These are phyloP conservation scores for Anabacerthia variegaticeps DNA, from an alignment of 2,797 vertebrate genomes.

Conservation along the genomic window DNA sequence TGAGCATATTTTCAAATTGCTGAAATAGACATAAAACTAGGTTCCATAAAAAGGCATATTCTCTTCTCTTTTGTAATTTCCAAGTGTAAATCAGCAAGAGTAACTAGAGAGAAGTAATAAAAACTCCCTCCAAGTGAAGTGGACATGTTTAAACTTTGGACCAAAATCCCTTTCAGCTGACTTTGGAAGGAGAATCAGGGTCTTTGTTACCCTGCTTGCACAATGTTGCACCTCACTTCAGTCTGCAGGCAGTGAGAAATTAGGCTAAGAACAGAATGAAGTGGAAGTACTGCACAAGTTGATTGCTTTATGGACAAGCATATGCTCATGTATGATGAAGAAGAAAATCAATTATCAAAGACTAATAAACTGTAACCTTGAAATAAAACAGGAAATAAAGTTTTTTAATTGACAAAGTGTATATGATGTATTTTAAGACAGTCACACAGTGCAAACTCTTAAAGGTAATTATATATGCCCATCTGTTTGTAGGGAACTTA, in stretches of 20 bases:
- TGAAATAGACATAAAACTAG: background rate
- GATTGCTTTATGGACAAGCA: background rate
- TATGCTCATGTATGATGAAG: fast-evolving
- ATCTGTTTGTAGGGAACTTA: background rate
- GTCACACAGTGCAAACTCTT: background rate
- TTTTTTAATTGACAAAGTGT: background rate
- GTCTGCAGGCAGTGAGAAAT: background rate
- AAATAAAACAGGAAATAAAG: background rate
- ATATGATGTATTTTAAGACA: background rate
- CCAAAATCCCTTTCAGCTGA: background rate
- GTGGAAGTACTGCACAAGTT: background rate
- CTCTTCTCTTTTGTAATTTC: background rate
- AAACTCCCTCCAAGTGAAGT: background rate
- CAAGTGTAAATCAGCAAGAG: background rate
- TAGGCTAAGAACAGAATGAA: fast-evolving
- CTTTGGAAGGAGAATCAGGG: background rate
- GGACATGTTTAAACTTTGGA: background rate
- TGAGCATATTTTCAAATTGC: background rate
- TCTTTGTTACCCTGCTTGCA: background rate
- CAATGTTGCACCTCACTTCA: background rate
- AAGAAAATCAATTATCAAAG: background rate
- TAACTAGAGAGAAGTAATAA: background rate
- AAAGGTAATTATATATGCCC: background rate
- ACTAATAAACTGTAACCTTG: background rate
- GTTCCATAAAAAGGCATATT: background rate